A percentile compares a stretch with the other conserved stretches of the same genome.
These are phyloP conservation scores for Falcunculus frontatus DNA, from an alignment of 2,113 vertebrate species.

Conservation along the genomic window DNA sequence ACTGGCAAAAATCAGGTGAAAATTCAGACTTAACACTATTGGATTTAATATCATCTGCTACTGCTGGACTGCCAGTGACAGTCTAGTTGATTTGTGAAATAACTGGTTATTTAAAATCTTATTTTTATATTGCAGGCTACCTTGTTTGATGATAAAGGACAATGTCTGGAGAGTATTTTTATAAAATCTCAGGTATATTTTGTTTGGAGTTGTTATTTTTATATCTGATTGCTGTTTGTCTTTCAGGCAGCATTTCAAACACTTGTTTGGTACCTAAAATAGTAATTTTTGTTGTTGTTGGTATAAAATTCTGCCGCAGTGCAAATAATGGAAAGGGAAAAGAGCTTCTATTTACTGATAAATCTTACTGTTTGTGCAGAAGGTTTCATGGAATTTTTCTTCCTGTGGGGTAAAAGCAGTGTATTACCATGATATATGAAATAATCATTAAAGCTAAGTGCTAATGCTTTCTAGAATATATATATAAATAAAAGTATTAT, in stretches of 20 bases:
- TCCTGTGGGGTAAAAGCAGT: background rate
- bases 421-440: background rate
- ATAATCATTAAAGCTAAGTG: background rate
- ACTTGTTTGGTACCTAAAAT: background rate
- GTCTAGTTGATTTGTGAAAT: background rate
- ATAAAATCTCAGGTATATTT: slow-evolving; percentile 71
- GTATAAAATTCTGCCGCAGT: background rate
- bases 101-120: background rate
- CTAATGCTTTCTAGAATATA: background rate
- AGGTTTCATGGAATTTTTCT: background rate
- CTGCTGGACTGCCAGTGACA: background rate
- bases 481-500: background rate
- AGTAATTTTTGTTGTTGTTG: background rate
- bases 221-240: background rate
- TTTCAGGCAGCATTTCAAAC: background rate
- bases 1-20: slow-evolving; percentile 70
- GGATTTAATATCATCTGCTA: background rate
- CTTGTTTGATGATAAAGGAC: slow-evolving; percentile 77
- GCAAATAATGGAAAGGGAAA: background rate
- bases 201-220: background rate
- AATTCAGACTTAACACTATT: background rate
- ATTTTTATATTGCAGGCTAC: slow-evolving; percentile 60
- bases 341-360: background rate
- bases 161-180: slow-evolving; percentile 76
- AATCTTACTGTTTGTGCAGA: background rate